Base-by-base conservation (phyloP, 2,797 vertebrate genomes). In the Brotula barbata region DNA sequence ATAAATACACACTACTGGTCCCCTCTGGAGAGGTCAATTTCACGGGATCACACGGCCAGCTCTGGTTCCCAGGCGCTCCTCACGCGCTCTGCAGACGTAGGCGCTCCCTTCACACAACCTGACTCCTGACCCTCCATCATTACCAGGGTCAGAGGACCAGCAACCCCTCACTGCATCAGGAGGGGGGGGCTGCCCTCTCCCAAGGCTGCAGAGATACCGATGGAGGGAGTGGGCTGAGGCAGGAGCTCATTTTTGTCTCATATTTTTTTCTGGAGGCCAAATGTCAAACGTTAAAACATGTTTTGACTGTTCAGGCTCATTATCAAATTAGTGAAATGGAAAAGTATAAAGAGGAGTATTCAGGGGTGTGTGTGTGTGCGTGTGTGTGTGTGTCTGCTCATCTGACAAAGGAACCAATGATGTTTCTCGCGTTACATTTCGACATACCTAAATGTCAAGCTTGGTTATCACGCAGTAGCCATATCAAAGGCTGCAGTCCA, bases 211-310 rank as follows among this genome's bases (percentile, higher is more conserved):
- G 16, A 66, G 67, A 74, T 16, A 40, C 70, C 34, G 66, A 70
- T 17, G 47, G 68, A 23, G 1, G 23, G 37, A 34, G 37, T 6
- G n/a, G 51, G 2, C 36, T 9, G 21, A 15, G 8, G 31, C 11
- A 41, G 55, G 58, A 63, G 49, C 64, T 59, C n/a, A 2, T 66
- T 68, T 64, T 55, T 42, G 39, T 65, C 52, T 33, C 41, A 23
- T 15, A 33, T 17, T 46, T 59, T 55, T 64, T 65, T 40, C 39
- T 17, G 0, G 3, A 59, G 84, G 85, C 68, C 81, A 88, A 85
- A 85, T 82, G 86, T 89, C 85, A 89, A 88, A 88, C 82, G 83
- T 74, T 87, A 73, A 86, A 87, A 85, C 83, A 88, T 88, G 88
- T 84, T 78, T 79, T 48, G 39, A 81, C 72, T 61, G 81, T 84